Conservation (phyloP, 2,888 invertebrate species). For the Amorpha juglandis region DNA sequence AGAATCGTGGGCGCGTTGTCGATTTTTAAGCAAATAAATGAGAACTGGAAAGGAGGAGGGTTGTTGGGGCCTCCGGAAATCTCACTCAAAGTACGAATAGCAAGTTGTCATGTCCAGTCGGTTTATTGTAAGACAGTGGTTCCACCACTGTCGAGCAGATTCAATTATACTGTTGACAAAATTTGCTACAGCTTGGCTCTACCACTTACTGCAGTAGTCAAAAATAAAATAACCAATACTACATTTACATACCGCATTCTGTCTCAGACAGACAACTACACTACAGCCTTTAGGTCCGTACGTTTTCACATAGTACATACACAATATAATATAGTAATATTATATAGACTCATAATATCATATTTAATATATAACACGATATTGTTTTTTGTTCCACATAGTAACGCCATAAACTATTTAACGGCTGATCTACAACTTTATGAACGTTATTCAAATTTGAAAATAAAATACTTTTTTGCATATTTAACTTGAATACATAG, state of each 20-base stretch:
- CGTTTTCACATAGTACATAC: background rate
- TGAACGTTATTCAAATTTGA: background rate
- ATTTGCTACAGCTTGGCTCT: background rate
- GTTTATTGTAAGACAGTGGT: background rate
- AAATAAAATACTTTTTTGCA: background rate
- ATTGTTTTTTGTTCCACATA: conserved; percentile 12
- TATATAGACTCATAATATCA: background rate
- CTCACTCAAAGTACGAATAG: background rate
- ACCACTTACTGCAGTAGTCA: background rate
- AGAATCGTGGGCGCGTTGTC: background rate
- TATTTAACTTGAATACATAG: background rate
- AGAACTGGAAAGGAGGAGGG: background rate
- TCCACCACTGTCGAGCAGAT: background rate
- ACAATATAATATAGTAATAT: background rate
- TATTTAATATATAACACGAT: conserved; percentile 16
- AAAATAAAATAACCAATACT: background rate
- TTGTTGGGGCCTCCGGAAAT: background rate
- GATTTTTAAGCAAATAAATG: background rate
- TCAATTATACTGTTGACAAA: background rate
- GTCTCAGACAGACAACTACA: background rate
- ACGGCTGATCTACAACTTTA: background rate
- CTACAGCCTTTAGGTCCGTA: background rate
- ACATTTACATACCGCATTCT: background rate
- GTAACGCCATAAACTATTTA: conserved; percentile 7
- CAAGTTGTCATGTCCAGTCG: background rate